Evolutionary conservation across 2,113 vertebrate species (phyloP).

Genomic region (Protobothrops mucrosquamatus): DNA sequence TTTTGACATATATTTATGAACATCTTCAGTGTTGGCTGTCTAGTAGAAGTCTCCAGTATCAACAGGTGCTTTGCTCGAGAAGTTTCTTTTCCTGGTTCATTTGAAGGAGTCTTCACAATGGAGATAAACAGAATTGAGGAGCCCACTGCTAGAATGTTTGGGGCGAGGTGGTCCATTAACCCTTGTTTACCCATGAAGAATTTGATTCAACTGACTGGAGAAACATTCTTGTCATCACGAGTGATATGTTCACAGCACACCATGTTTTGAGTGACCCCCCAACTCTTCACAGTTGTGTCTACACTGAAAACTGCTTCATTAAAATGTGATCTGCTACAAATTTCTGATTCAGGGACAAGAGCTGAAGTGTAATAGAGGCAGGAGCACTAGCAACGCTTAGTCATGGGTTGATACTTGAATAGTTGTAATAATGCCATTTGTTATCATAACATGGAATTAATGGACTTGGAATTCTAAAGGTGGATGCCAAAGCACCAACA

Average conservation of each 20-base stretch:
- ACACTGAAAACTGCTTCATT: not conserved
- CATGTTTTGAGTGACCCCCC: not conserved
- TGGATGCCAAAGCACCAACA: not conserved
- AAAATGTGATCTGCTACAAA: not conserved
- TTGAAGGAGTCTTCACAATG: conserved; percentile 50
- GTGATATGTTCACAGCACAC: not conserved
- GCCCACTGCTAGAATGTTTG: not conserved
- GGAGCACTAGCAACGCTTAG: not conserved
- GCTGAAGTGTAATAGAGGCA: not conserved
- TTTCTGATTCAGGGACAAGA: not conserved
- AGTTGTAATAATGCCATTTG: not conserved
- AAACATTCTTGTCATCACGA: not conserved
- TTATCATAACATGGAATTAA: too few species aligned
- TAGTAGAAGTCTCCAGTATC: conserved; percentile 33
- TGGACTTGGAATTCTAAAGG: not conserved
- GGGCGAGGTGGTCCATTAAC: not conserved
- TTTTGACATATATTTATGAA: conserved; percentile 31
- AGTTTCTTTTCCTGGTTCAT: conserved; percentile 53
- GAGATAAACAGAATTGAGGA: not conserved
- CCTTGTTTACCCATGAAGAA: conserved; percentile 36
- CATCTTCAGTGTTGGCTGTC: conserved; percentile 26
- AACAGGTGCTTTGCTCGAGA: conserved; percentile 62
- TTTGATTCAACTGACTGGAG: conserved; percentile 25
- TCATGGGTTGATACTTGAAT: not conserved
- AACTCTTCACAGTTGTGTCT: not conserved